These are phyloP conservation scores for Panurus biarmicus DNA, from an alignment of 2,113 vertebrate genomes.

Conservation along the genomic window DNA sequence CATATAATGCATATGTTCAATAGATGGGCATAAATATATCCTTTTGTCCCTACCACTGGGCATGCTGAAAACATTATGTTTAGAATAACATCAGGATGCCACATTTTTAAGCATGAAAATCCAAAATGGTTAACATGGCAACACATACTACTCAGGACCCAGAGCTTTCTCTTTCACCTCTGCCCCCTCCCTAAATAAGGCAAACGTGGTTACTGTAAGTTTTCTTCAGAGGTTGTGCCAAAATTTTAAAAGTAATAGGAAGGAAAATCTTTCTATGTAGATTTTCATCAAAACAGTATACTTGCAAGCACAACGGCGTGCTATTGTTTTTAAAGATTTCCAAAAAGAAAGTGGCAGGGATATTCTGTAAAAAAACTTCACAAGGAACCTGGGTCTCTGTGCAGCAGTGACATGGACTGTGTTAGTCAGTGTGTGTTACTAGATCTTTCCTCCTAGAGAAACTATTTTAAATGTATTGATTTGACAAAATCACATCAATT, in stretches of 20 bases:
- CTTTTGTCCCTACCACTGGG: not conserved
- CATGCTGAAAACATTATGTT: not conserved
- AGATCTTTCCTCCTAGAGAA: not conserved
- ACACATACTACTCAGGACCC: not conserved
- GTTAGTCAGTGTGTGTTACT: not conserved
- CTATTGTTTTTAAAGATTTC: not conserved
- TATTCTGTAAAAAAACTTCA: not conserved
- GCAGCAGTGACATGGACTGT: not conserved
- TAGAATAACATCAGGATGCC: not conserved
- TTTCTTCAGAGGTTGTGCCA: not conserved
- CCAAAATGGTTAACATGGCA: not conserved
- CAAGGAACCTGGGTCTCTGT: not conserved
- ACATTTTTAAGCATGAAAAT: slow-evolving; percentile 24
- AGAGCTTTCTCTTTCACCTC: not conserved
- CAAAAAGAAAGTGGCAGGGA: not conserved
- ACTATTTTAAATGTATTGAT: not conserved
- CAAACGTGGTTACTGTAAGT: not conserved
- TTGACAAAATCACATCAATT: not conserved
- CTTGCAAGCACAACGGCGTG: not conserved
- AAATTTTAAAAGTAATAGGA: not conserved
- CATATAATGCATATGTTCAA: not conserved
- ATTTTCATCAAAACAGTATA: not conserved
- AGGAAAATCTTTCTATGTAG: not conserved
- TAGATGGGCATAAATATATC: not conserved
- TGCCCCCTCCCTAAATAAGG: not conserved